Evolutionary conservation across 2,113 vertebrate species (phyloP).

Genomic region (Ameiurus melas): DNA sequence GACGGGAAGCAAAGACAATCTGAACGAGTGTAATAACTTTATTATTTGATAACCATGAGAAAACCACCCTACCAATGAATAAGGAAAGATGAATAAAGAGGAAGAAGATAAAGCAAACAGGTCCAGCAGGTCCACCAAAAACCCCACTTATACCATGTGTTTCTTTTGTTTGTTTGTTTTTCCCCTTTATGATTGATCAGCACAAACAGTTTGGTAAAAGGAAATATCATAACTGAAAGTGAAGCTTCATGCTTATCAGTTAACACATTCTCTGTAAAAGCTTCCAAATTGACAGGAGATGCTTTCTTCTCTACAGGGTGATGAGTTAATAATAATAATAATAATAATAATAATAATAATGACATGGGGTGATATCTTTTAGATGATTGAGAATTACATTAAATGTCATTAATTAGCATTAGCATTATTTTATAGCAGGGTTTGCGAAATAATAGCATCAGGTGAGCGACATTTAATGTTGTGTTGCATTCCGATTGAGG

Average conservation of each 20-base stretch:
- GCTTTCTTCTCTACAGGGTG: background rate
- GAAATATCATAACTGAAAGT: background rate
- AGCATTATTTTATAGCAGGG: background rate
- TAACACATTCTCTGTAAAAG: background rate
- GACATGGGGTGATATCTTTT: background rate
- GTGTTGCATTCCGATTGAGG: background rate
- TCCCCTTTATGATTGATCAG: background rate
- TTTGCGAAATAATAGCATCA: background rate
- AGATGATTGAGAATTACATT: background rate
- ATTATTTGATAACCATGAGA: background rate
- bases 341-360: background rate
- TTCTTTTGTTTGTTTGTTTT: constrained; percentile 10
- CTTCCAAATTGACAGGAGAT: background rate
- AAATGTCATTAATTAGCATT: too few relatives aligned
- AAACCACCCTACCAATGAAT: background rate
- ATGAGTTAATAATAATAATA: background rate
- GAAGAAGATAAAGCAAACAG: background rate
- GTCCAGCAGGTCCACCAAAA: background rate
- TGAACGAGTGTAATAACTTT: background rate
- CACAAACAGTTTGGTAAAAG: background rate
- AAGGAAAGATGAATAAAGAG: background rate
- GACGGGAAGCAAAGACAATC: background rate
- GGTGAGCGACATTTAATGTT: background rate
- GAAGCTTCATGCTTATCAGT: background rate
- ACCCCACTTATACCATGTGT: too few relatives aligned